These are phyloP conservation scores for Ennomos quercinarius DNA, from an alignment of 2,888 invertebrate genomes.

Conservation along the genomic window DNA sequence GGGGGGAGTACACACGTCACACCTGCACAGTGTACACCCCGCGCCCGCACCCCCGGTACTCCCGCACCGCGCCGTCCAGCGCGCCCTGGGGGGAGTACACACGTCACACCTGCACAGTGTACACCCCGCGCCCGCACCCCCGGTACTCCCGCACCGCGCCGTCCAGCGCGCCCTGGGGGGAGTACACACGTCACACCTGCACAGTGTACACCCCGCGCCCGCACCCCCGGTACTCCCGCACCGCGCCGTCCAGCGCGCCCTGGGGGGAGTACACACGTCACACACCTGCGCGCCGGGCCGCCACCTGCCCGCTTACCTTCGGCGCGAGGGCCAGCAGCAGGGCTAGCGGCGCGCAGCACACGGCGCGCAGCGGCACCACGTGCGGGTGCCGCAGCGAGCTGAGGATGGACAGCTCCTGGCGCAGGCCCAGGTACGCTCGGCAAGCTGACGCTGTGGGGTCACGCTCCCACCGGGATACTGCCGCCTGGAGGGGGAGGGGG, in stretches of 20 bases:
- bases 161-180: constrained; percentile 92
- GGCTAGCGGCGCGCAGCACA: constrained; percentile 94
- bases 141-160: constrained; percentile 93
- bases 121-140: constrained; percentile 93
- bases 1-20: constrained; percentile 89
- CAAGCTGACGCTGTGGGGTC: constrained; percentile 97
- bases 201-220: constrained; percentile 95
- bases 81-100: constrained; percentile 92
- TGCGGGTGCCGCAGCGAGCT: constrained; percentile 94
- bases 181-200: constrained; percentile 95
- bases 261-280: too few species aligned
- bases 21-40: constrained; percentile 95
- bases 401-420: constrained; percentile 97
- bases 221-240: constrained; percentile 94
- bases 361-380: constrained; percentile 96
- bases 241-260: constrained; percentile 94
- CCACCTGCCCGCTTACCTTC: constrained; percentile 62
- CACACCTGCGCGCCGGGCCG: too few species aligned
- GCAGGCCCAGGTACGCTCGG: constrained; percentile 97
- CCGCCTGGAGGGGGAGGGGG: constrained; percentile 79
- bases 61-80: constrained; percentile 92
- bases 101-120: constrained; percentile 95
- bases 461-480: constrained; percentile 95
- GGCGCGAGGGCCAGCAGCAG: constrained; percentile 97
- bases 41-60: constrained; percentile 94